These are phyloP conservation scores for Bufo gargarizans DNA, from an alignment of 2,113 vertebrate genomes.

Conservation along the genomic window DNA sequence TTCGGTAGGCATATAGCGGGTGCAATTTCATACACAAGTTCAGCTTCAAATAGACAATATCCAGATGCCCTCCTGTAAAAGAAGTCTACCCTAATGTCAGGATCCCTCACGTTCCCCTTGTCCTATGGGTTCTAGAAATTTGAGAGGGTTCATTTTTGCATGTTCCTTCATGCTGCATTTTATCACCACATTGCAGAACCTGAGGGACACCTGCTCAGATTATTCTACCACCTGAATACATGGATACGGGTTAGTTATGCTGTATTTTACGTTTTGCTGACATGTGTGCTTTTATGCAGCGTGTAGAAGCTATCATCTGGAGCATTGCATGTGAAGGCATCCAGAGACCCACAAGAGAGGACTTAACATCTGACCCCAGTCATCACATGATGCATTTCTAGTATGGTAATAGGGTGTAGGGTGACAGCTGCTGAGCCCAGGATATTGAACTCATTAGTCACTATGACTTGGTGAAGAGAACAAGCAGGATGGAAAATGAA, in stretches of 20 bases:
- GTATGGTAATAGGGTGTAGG: conserved; percentile 39
- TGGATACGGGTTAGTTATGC: background rate
- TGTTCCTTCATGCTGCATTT: background rate
- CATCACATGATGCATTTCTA: conserved; percentile 45
- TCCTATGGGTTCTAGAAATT: too few relatives aligned
- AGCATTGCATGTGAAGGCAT: conserved; percentile 44
- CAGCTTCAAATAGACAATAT: background rate
- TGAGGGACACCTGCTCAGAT: conserved; percentile 1
- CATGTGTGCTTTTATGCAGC: background rate
- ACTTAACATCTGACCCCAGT: conserved; percentile 45
- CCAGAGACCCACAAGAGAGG: conserved; percentile 29
- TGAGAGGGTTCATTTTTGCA: background rate
- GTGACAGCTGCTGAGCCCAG: conserved; percentile 32
- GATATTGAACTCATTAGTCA: conserved; percentile 56
- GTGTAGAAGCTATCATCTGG: background rate
- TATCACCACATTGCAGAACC: background rate
- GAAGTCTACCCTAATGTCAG: background rate
- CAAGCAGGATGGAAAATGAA: conserved; percentile 21
- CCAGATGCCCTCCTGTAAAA: background rate
- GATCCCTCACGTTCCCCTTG: background rate
- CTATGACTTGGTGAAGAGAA: conserved; percentile 34
- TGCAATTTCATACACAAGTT: too few relatives aligned
- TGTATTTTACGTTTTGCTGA: background rate
- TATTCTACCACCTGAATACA: background rate
- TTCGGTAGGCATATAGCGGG: too few relatives aligned